phyloP scores from a whole-genome alignment of 2,888 invertebrate species.

The Hecatera dysodea region DNA sequence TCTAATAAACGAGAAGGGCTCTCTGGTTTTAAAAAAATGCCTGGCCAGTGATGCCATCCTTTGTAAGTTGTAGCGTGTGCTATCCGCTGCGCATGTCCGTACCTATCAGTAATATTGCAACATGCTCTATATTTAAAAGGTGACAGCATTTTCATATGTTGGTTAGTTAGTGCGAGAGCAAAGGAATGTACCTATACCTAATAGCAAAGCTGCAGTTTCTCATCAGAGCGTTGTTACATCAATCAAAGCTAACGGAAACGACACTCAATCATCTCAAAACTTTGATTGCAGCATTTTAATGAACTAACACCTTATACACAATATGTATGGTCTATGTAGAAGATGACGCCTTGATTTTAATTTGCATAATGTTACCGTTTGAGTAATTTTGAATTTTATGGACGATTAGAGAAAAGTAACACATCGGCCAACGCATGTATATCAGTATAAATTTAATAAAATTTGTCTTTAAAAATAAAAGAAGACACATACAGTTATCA shows the following conservation, averaged over 20 bases:
- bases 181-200: slow-evolving; percentile 38
- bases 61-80: slow-evolving; percentile 10
- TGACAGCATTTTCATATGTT: neutral
- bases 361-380: slow-evolving; percentile 82
- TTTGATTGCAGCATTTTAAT: slow-evolving; percentile 67
- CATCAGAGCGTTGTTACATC: slow-evolving; percentile 53
- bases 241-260: slow-evolving; percentile 73
- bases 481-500: slow-evolving; percentile 13
- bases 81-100: neutral
- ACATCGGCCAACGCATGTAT: slow-evolving; percentile 60
- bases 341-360: slow-evolving; percentile 69
- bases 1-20: slow-evolving; percentile 68
- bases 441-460: slow-evolving; percentile 63
- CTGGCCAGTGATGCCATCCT: slow-evolving; percentile 67
- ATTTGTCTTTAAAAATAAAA: slow-evolving; percentile 62
- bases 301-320: slow-evolving; percentile 54
- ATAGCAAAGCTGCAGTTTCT: slow-evolving; percentile 41
- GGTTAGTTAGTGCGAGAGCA: slow-evolving; percentile 12
- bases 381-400: slow-evolving; percentile 82
- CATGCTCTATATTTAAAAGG: neutral
- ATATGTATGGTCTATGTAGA: slow-evolving; percentile 40
- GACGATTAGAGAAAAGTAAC: slow-evolving; percentile 74
- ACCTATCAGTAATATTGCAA: neutral
- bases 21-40: slow-evolving; percentile 67
- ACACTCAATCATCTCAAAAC: slow-evolving; percentile 61